These are phyloP conservation scores for Sycophaga agraensis DNA, from an alignment of 1,140 invertebrate genomes.

Conservation along the genomic window DNA sequence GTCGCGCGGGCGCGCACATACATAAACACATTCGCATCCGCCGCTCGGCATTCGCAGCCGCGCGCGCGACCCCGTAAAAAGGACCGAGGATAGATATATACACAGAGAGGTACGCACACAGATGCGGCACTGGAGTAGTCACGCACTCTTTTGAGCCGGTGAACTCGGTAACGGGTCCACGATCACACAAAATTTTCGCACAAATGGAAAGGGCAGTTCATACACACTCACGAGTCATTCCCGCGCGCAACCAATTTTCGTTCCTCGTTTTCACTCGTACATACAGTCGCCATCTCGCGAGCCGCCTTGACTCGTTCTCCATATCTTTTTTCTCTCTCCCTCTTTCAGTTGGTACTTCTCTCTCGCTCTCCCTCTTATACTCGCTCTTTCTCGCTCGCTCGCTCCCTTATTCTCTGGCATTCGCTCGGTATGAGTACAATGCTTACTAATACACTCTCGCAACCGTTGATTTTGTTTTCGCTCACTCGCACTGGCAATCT, in stretches of 20 bases:
- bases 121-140: too few relatives aligned
- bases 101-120: constrained; percentile 28
- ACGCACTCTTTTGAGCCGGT: background rate
- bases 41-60: constrained; percentile 16
- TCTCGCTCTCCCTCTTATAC: background rate
- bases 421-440: too few relatives aligned
- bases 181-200: background rate
- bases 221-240: constrained; percentile 34
- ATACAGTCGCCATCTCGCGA: constrained; percentile 20
- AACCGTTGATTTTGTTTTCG: too few relatives aligned
- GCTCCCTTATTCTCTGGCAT: background rate
- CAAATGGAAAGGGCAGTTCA: background rate
- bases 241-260: constrained; percentile 48
- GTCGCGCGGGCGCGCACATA: background rate
- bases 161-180: background rate
- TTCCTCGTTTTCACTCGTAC: constrained; percentile 42
- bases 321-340: constrained; percentile 24
- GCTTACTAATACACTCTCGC: too few relatives aligned
- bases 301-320: constrained; percentile 9
- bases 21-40: background rate
- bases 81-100: too few relatives aligned
- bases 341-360: background rate
- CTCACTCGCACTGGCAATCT: background rate
- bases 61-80: constrained; percentile 38
- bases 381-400: background rate